These are phyloP conservation scores for Thaleichthys pacificus DNA, from an alignment of 2,797 vertebrate genomes.

Conservation along the genomic window DNA sequence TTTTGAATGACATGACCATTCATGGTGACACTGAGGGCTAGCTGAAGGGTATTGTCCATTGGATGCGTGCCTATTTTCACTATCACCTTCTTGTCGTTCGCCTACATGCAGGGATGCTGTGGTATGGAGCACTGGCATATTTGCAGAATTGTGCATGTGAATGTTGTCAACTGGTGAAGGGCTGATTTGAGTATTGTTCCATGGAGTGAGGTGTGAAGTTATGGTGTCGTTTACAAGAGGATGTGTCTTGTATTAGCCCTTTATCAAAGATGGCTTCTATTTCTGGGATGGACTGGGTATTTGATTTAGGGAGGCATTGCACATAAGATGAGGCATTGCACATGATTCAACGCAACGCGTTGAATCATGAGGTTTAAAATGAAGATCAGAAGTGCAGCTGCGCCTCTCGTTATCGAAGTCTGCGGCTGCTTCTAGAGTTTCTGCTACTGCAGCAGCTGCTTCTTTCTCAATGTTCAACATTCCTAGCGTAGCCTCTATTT, in stretches of 20 bases:
- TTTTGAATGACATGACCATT: neutral
- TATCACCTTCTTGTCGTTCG: too few species aligned
- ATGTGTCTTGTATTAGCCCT: neutral
- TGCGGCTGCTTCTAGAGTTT: neutral
- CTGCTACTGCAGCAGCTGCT: neutral
- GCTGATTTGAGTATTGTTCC: too few species aligned
- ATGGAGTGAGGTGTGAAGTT: too few species aligned
- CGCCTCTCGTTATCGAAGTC: neutral
- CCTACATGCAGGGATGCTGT: neutral
- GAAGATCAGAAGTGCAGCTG: neutral
- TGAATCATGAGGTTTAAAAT: neutral
- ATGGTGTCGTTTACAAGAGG: neutral
- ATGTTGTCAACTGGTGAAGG: neutral
- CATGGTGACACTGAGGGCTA: neutral
- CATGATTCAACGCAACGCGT: too few species aligned
- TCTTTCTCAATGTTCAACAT: neutral
- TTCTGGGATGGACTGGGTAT: neutral
- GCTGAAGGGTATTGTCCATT: neutral
- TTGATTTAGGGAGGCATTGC: neutral
- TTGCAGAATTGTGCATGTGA: neutral
- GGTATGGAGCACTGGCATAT: neutral
- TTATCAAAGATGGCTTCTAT: neutral
- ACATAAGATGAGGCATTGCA: constrained; percentile 1
- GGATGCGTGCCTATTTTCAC: neutral
- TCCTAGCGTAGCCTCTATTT: neutral